Conservation (phyloP, 2,888 invertebrate genomes). For the Pardosa pseudoannulata region DNA sequence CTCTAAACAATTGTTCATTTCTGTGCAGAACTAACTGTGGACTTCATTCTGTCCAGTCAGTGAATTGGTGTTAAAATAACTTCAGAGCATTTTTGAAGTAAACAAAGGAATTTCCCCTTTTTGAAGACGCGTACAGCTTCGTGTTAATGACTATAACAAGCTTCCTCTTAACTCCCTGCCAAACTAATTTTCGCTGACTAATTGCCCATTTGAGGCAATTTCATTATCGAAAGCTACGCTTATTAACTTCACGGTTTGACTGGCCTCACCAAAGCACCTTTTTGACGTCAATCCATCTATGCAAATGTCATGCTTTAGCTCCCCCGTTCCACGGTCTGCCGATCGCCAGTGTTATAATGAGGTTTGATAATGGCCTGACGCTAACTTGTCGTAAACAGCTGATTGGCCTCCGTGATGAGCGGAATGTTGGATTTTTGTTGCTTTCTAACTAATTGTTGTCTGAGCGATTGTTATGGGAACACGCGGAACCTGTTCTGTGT, state of each 20-base stretch:
- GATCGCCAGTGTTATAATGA: background rate
- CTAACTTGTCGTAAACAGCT: constrained; percentile 5
- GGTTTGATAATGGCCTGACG: background rate
- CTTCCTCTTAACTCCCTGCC: background rate
- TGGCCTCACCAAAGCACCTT: background rate
- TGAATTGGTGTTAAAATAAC: too few species aligned
- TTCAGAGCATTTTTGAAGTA: too few species aligned
- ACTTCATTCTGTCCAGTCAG: too few species aligned
- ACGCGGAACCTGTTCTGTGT: background rate
- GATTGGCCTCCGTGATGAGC: background rate
- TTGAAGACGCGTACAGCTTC: too few species aligned
- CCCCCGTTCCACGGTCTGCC: background rate
- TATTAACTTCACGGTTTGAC: background rate
- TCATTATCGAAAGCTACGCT: background rate
- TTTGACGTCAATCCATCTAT: background rate
- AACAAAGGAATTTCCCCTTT: too few species aligned
- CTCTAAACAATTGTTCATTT: too few species aligned
- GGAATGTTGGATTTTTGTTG: background rate
- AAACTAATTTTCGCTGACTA: background rate
- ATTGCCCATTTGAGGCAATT: background rate
- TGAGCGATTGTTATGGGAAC: background rate
- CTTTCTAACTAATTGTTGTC: background rate
- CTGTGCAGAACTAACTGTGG: too few species aligned
- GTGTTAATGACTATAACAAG: too few species aligned
- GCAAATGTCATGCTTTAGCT: constrained; percentile 2